These are phyloP conservation scores for Anastrepha ludens DNA, from an alignment of 1,140 invertebrate species.

Conservation along the genomic window DNA sequence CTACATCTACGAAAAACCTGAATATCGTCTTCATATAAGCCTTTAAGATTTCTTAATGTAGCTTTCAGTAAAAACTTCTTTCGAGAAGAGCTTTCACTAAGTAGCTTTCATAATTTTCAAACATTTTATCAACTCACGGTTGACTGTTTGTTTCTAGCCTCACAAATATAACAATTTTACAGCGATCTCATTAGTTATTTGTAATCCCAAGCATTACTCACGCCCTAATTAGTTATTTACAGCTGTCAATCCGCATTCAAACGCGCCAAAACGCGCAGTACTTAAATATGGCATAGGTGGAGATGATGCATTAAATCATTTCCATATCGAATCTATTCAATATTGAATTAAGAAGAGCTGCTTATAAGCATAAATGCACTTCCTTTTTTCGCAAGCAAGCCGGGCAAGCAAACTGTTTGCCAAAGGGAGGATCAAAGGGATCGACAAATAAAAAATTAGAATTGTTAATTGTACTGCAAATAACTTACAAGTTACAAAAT, in stretches of 20 bases:
- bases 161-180: not conserved
- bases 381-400: not conserved
- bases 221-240: not conserved
- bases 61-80: no score
- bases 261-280: not conserved
- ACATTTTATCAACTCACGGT: no score
- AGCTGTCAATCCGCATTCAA: not conserved
- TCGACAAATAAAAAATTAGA: not conserved
- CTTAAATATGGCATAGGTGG: not conserved
- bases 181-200: not conserved
- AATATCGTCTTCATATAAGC: no score
- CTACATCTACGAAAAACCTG: no score
- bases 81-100: no score
- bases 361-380: not conserved
- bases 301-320: not conserved
- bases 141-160: no score
- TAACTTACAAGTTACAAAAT: not conserved
- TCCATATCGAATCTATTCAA: not conserved
- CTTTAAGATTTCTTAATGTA: no score
- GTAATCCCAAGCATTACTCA: no score
- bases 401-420: not conserved
- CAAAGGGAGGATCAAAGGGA: constrained; percentile 13
- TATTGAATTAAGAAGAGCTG: not conserved
- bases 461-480: not conserved
- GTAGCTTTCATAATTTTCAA: no score